Percentiles rank a stretch among this genome's conserved stretches.
Conservation (phyloP, 2,797 vertebrate species). For the Phalloptychus januarius region DNA sequence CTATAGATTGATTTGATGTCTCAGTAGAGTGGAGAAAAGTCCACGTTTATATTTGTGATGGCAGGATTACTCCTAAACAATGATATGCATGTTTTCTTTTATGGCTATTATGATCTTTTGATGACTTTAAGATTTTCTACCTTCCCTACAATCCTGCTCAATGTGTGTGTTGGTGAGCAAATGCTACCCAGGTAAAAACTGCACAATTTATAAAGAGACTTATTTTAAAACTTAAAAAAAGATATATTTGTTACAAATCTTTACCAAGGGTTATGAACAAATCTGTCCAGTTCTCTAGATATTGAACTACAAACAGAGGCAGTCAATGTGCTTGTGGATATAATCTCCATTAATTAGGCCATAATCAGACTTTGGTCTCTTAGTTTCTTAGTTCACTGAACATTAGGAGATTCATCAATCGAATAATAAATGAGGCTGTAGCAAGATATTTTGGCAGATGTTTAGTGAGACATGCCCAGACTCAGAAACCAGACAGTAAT, state of each 20-base stretch:
- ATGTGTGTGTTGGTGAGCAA: neutral
- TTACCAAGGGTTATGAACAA: neutral
- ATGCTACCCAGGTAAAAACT: neutral
- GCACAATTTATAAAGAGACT: neutral
- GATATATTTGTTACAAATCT: neutral
- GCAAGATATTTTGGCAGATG: slow-evolving; percentile 59
- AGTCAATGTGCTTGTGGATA: slow-evolving; percentile 6
- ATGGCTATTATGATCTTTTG: neutral
- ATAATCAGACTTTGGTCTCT: slow-evolving; percentile 38
- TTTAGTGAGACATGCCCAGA: slow-evolving; percentile 39
- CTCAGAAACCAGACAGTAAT: slow-evolving; percentile 39
- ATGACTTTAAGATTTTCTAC: neutral
- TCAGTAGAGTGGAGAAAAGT: neutral
- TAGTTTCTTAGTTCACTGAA: slow-evolving; percentile 79
- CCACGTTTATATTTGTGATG: neutral
- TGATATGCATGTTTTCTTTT: neutral
- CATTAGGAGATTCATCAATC: slow-evolving; percentile 79
- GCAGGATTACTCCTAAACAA: neutral
- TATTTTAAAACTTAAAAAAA: neutral
- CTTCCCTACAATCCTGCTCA: neutral
- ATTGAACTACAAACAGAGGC: slow-evolving; percentile 19
- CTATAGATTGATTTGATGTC: neutral
- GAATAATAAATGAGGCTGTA: slow-evolving; percentile 76
- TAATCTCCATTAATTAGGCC: slow-evolving; percentile 67
- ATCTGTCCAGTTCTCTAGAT: neutral